Conservation (phyloP, 2,888 invertebrate genomes). For the Pecten maximus region DNA sequence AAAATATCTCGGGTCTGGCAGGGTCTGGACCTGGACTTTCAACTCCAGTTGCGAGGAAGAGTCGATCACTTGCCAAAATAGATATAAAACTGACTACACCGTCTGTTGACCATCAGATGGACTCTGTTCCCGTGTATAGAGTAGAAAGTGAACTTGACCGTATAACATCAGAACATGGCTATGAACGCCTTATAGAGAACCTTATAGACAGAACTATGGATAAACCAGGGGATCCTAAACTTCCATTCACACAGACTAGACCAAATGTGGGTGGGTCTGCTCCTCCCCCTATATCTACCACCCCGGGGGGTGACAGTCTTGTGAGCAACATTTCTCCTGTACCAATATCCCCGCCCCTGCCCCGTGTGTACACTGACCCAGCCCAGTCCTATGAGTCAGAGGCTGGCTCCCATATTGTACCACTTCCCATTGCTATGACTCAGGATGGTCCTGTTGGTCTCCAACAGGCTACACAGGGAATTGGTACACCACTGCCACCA, state of each 20-base stretch:
- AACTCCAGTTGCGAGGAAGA: not conserved
- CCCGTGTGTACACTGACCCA: not conserved
- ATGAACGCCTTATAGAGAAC: conserved; percentile 20
- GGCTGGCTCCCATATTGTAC: conserved; percentile 26
- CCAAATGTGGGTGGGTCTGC: not conserved
- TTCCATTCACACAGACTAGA: not conserved
- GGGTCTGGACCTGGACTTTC: conserved; percentile 11
- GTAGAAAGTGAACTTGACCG: conserved; percentile 4
- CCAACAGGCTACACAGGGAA: not conserved
- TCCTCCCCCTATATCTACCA: conserved; percentile 8
- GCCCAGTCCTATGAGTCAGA: not conserved
- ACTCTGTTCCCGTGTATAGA: not conserved
- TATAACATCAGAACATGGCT: not conserved
- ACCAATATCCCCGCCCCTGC: conserved; percentile 41
- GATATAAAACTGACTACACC: not conserved
- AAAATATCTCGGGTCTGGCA: conserved; percentile 39
- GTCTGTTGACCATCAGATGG: not conserved
- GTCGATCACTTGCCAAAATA: not conserved
- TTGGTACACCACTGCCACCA: not conserved
- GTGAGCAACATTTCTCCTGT: conserved; percentile 38
- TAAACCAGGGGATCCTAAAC: conserved; percentile 3
- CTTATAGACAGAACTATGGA: conserved; percentile 17
- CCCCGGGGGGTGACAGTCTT: conserved; percentile 37
- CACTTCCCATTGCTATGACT: conserved; percentile 35
- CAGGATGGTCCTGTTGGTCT: not conserved